These are phyloP conservation scores for Spea bombifrons DNA, from an alignment of 2,113 vertebrate genomes.

Conservation along the genomic window DNA sequence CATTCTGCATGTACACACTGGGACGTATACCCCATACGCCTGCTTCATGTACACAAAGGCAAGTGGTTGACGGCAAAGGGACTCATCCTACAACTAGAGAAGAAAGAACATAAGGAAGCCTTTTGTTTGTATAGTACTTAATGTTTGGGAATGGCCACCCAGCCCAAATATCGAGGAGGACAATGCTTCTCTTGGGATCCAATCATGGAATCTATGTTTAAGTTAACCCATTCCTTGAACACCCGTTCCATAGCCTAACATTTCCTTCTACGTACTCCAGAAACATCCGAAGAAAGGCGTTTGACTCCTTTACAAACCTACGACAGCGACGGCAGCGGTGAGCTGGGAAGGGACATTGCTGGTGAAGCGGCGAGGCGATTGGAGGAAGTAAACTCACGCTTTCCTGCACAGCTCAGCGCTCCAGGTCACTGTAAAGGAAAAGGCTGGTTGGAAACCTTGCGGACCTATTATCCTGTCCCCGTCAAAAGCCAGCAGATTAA, in stretches of 20 bases:
- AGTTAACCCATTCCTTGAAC: no score
- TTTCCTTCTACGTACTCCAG: neutral
- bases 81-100: no score
- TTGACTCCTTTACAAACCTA: neutral
- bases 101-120: no score
- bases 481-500: slow-evolving; percentile 38
- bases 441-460: slow-evolving; percentile 37
- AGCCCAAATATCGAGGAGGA: no score
- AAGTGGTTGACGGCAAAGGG: no score
- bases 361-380: neutral
- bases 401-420: slow-evolving; percentile 18
- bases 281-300: neutral
- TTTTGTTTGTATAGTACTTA: no score
- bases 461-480: slow-evolving; percentile 42
- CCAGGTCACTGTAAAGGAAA: slow-evolving; percentile 42
- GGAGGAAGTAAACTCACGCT: neutral
- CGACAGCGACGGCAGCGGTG: neutral
- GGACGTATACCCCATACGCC: no score
- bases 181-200: no score
- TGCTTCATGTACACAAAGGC: no score
- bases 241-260: neutral
- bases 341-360: neutral
- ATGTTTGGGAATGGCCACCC: no score
- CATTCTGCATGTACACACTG: no score
- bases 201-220: no score